Evolutionary conservation across 2,888 invertebrate genomes (phyloP), one percentile per base, ranked within the genome.

Genomic region (Brachynemurus nebulosus): DNA sequence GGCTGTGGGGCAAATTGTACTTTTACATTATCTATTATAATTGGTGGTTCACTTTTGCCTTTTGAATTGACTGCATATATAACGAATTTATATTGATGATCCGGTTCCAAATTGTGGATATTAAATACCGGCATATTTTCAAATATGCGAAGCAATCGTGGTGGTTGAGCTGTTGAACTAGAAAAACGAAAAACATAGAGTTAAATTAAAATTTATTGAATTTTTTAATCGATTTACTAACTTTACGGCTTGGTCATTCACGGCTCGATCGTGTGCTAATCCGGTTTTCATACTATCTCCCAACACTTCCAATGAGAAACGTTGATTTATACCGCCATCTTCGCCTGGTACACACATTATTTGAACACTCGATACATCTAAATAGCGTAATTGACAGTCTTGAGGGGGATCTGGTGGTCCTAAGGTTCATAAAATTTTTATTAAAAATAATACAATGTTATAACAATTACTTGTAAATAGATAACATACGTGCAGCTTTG

Each of bases 21-120:
- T 19, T 19, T 37, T 3, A 19, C 19, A 19, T 18, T 18, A 6
- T 37, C 77, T 59, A 86, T 70, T 45, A 82, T 73, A 45, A 83
- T 81, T 2, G 86, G 80, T 42, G 78, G 79, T 45, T 72, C 68
- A 50, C 86, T 86, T 51, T 79, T 72, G 47, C 89, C 89, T 57
- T 80, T 76, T 6, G 83, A 80, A 53, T 89, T 90, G 53, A 84
- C 81, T 16, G 88, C 83, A 60, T 83, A 89, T 21, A 89, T 80
- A 50, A 78, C 69, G 51, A 88, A 72, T 57, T 83, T 81, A 65
- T 89, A 90, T 57, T 77, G 74, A 52, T 76, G 74, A 42, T 83
- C 86, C 14, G 86, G 80, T 46, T 81, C 74, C 47, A 90, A 68
- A 51, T 78, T 78, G 57, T 78, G 79, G 45, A 86, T 67, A 38